Percentiles rank a stretch among this genome's conserved stretches.
Conservation (phyloP, 2,797 vertebrate genomes). For the Crenuchus spilurus region DNA sequence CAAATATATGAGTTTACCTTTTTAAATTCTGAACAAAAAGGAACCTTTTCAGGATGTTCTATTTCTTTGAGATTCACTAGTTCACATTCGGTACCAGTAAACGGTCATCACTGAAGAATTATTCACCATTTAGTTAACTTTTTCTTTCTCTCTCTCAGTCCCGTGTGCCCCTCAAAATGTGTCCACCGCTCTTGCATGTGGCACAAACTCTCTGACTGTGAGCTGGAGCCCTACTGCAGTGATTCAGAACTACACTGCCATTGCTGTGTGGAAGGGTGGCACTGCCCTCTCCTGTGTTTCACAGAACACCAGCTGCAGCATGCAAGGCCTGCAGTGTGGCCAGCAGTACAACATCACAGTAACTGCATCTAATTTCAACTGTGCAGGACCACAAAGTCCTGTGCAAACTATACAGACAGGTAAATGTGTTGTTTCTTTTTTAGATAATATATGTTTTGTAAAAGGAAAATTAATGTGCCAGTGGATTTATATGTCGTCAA, state of each 20-base stretch:
- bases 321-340: constrained; percentile 70
- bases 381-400: constrained; percentile 58
- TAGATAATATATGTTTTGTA: no score
- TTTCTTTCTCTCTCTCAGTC: constrained; percentile 55
- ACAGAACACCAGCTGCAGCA: constrained; percentile 55
- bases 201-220: constrained; percentile 56
- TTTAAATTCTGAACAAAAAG: no score
- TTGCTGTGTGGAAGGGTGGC: constrained; percentile 38
- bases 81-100: no score
- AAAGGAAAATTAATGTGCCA: no score
- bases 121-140: no score
- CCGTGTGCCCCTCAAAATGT: constrained; percentile 67
- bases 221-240: constrained; percentile 62
- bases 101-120: no score
- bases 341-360: constrained; percentile 63
- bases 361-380: constrained; percentile 60
- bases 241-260: constrained; percentile 63
- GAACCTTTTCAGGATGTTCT: no score
- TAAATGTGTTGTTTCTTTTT: constrained; percentile 34
- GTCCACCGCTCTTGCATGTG: constrained; percentile 57
- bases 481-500: no score
- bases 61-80: no score
- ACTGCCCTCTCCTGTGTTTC: constrained; percentile 57
- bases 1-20: no score
- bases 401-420: constrained; percentile 63